A percentile compares a stretch with the other conserved stretches of the same genome.
These are phyloP conservation scores for Lysandra bellargus DNA, from an alignment of 2,888 invertebrate species.

Conservation along the genomic window DNA sequence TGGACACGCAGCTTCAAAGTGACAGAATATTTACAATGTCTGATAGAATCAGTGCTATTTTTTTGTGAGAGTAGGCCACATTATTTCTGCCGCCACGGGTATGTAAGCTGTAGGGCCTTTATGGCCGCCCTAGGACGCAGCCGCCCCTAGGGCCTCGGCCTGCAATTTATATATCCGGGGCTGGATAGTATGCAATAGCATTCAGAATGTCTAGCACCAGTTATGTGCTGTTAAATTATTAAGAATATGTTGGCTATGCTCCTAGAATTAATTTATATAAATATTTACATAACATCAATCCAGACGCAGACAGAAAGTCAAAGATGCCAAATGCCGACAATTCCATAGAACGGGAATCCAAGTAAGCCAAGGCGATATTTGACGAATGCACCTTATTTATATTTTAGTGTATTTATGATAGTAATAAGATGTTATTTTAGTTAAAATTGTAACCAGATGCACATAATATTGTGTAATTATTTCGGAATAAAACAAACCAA, in stretches of 20 bases:
- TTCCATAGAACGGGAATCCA: neutral
- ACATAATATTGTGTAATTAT: neutral
- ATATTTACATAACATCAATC: slow-evolving; percentile 24
- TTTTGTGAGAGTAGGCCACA: no score
- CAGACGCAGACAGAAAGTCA: neutral
- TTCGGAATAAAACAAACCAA: neutral
- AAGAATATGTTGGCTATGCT: slow-evolving; percentile 1
- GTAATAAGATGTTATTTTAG: neutral
- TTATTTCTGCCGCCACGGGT: no score
- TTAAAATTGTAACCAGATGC: neutral
- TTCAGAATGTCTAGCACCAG: neutral
- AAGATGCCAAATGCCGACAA: slow-evolving; percentile 10
- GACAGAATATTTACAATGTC: no score
- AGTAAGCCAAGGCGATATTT: slow-evolving; percentile 20
- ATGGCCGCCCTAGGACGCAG: no score
- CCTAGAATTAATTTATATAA: neutral
- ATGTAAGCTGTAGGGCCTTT: no score
- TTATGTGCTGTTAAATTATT: neutral
- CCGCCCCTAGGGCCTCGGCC: no score
- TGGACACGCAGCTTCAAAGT: no score
- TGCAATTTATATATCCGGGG: no score
- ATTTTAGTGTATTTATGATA: neutral
- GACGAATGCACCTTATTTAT: slow-evolving; percentile 4
- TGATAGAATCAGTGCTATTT: no score
- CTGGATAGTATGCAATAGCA: no score